Evolutionary conservation across 1,140 invertebrate species (phyloP).

Genomic region (Littorina saxatilis): DNA sequence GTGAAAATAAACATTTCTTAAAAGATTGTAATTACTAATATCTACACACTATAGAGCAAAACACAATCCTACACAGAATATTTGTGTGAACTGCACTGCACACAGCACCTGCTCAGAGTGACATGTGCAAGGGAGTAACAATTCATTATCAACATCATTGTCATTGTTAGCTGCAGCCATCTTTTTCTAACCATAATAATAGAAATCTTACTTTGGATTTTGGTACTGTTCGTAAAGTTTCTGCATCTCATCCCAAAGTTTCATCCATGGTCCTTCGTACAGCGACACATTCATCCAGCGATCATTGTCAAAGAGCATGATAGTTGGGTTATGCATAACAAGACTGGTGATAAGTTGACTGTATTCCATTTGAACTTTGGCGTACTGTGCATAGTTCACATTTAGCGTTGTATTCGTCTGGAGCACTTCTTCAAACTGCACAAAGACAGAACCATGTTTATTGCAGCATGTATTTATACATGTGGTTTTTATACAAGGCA

Average conservation of each 20-base stretch:
- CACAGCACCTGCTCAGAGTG: too few relatives aligned
- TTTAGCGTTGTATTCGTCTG: background rate
- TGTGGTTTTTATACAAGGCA: too few relatives aligned
- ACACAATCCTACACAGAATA: too few relatives aligned
- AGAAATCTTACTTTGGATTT: constrained; percentile 14
- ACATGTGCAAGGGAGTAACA: too few relatives aligned
- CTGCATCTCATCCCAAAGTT: constrained; percentile 4
- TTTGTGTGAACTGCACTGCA: too few relatives aligned
- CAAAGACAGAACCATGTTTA: background rate
- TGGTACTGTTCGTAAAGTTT: background rate
- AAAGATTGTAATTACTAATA: too few relatives aligned
- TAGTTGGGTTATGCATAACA: background rate
- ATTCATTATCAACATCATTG: too few relatives aligned
- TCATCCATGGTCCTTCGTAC: constrained; percentile 22
- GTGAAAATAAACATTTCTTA: too few relatives aligned
- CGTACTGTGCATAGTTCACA: background rate
- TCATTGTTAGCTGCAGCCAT: too few relatives aligned
- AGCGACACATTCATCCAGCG: constrained; percentile 31
- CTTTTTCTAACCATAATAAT: too few relatives aligned
- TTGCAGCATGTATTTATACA: background rate
- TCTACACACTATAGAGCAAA: too few relatives aligned
- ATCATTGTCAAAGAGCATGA: background rate
- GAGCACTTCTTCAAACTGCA: constrained; percentile 3
- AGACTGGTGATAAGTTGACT: background rate
- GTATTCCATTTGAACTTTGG: background rate